Percentiles rank a stretch among this genome's conserved stretches.
phyloP scores from a whole-genome alignment of 1,140 invertebrate genomes.

The Drosophila triauraria region DNA sequence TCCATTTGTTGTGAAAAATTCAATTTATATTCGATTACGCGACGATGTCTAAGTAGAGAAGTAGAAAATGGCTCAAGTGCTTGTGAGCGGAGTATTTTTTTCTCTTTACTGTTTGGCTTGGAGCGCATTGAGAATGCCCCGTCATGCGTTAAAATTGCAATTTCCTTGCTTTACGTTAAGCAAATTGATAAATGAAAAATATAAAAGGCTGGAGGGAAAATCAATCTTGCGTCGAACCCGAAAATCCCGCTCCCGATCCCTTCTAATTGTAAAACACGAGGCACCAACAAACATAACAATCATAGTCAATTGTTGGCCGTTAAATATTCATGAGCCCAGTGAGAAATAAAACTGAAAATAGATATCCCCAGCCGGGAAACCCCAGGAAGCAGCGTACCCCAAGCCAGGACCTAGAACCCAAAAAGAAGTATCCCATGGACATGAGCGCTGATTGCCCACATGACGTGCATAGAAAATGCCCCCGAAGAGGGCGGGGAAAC shows the following conservation, averaged over 20 bases:
- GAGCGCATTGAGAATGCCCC: slow-evolving; percentile 69
- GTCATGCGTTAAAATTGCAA: slow-evolving; percentile 82
- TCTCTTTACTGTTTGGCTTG: slow-evolving; percentile 26
- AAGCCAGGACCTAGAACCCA: slow-evolving; percentile 34
- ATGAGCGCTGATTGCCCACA: slow-evolving; percentile 71
- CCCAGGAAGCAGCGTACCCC: background rate
- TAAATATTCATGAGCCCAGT: slow-evolving; percentile 75
- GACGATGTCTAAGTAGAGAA: slow-evolving; percentile 74
- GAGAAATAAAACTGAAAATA: slow-evolving; percentile 73
- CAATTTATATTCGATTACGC: slow-evolving; percentile 82
- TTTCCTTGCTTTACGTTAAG: slow-evolving; percentile 60
- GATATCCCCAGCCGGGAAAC: slow-evolving; percentile 36
- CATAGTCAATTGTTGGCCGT: slow-evolving; percentile 76
- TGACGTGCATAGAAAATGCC: slow-evolving; percentile 68
- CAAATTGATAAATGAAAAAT: slow-evolving; percentile 73
- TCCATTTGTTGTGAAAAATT: slow-evolving; percentile 79
- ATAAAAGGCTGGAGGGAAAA: slow-evolving; percentile 20
- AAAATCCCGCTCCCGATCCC: slow-evolving; percentile 10
- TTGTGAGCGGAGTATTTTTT: slow-evolving; percentile 18
- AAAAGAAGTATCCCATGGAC: slow-evolving; percentile 53
- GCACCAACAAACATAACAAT: slow-evolving; percentile 70
- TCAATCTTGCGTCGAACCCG: slow-evolving; percentile 11
- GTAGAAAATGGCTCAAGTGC: slow-evolving; percentile 61
- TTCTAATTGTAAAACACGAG: slow-evolving; percentile 68
- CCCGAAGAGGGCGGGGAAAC: slow-evolving; percentile 15